Evolutionary conservation across 2,113 vertebrate species (phyloP).

Genomic region (sheep (Ovis aries)): ARS-UI_Ramb_v3.0 NC_056055.1:19918001-19918500

Average conservation of each 20-base stretch:
- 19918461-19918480: background rate
- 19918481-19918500: background rate
- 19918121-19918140: constrained; percentile 6
- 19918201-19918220: background rate
- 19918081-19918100: background rate
- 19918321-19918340: accelerated
- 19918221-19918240: background rate
- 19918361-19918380: background rate
- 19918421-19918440: background rate
- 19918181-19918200: background rate
- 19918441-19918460: background rate
- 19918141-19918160: background rate
- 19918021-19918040: too few species aligned
- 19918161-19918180: background rate
- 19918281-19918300: background rate
- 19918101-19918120: background rate
- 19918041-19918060: too few species aligned
- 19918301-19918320: background rate
- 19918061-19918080: too few species aligned
- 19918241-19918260: background rate
- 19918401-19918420: background rate
- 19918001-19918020: background rate
- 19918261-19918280: background rate
- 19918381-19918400: background rate
- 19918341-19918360: background rate